Conservation (phyloP, 2,113 vertebrate species). For the Aythya baeri region DNA sequence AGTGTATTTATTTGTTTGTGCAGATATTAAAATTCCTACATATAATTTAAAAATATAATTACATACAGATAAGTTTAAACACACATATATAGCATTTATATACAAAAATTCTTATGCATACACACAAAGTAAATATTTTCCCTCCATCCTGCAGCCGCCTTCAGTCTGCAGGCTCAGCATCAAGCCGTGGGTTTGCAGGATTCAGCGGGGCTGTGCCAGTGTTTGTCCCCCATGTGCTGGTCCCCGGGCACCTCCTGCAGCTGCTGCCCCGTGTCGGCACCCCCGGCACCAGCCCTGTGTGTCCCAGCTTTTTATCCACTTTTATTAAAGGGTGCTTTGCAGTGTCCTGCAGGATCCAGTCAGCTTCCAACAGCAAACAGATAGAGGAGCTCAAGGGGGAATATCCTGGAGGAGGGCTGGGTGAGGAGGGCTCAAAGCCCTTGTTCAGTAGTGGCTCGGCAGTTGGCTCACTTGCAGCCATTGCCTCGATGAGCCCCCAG, state of each 20-base stretch:
- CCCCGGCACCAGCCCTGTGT: neutral
- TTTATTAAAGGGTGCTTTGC: neutral
- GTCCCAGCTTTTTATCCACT: too few relatives aligned
- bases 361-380: neutral
- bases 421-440: neutral
- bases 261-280: too few relatives aligned
- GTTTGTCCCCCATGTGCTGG: too few relatives aligned
- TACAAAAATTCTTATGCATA: neutral
- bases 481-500: accelerated
- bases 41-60: neutral
- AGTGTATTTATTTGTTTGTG: neutral
- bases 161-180: neutral
- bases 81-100: neutral
- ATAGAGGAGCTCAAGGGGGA: neutral
- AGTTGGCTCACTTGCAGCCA: neutral
- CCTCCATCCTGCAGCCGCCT: neutral
- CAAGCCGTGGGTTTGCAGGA: neutral
- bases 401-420: neutral
- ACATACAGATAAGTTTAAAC: neutral
- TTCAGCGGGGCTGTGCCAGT: too few relatives aligned
- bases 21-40: neutral
- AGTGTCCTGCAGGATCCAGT: neutral
- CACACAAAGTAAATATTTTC: neutral
- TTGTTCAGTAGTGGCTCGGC: neutral
- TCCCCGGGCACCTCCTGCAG: neutral